Conservation (phyloP, 2,113 vertebrate species). For the Caracal caracal region DNA sequence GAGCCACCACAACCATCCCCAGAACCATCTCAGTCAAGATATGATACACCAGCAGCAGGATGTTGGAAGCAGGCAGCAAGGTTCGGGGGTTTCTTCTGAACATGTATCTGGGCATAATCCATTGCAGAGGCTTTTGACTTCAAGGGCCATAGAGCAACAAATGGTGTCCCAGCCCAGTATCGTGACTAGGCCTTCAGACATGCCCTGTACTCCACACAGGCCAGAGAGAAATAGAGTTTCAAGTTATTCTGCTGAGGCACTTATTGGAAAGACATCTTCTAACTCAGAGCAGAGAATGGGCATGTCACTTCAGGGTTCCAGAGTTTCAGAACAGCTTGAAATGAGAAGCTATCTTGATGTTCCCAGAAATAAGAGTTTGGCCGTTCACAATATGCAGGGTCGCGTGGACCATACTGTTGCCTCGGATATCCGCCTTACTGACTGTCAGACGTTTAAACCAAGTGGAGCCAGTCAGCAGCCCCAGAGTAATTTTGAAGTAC, state of each 20-base stretch:
- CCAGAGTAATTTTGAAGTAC: slow-evolving; percentile 90
- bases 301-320: slow-evolving; percentile 91
- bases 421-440: slow-evolving; percentile 91
- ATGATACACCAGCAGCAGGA: slow-evolving; percentile 89
- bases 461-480: slow-evolving; percentile 88
- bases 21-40: slow-evolving; percentile 90
- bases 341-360: slow-evolving; percentile 94
- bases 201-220: slow-evolving; percentile 92
- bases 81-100: slow-evolving; percentile 84
- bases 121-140: slow-evolving; percentile 96
- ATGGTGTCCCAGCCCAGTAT: slow-evolving; percentile 94
- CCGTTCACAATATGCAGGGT: slow-evolving; percentile 92
- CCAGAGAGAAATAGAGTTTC: slow-evolving; percentile 97
- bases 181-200: slow-evolving; percentile 92
- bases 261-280: slow-evolving; percentile 95
- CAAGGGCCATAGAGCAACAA: slow-evolving; percentile 94
- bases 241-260: slow-evolving; percentile 97
- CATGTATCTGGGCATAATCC: slow-evolving; percentile 87
- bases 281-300: slow-evolving; percentile 94
- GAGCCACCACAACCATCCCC: slow-evolving; percentile 88
- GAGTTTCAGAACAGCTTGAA: slow-evolving; percentile 93
- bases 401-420: slow-evolving; percentile 90
- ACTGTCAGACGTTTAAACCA: slow-evolving; percentile 95
- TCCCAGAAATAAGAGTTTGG: slow-evolving; percentile 92
- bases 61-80: slow-evolving; percentile 88